Evolutionary conservation across 2,888 invertebrate genomes (phyloP).

Genomic region (Arctia plantaginis): DNA sequence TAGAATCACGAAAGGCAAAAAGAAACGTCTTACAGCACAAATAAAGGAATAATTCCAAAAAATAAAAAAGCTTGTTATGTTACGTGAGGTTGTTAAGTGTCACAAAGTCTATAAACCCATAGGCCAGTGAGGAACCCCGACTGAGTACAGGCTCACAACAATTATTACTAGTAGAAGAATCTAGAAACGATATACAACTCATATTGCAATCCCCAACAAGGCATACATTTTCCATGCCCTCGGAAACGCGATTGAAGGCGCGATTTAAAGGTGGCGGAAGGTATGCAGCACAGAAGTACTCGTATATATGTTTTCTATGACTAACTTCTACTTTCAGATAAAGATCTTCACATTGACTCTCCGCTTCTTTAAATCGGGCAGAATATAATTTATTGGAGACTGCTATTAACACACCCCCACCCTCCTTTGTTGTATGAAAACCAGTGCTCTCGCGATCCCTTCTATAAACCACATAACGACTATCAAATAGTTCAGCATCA

Average conservation of each 20-base stretch:
- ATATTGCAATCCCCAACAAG: not conserved
- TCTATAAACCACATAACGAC: conserved; percentile 5
- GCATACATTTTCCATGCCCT: not conserved
- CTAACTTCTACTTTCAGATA: conserved; percentile 4
- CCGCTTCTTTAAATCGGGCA: not conserved
- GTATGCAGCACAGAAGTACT: conserved; percentile 2
- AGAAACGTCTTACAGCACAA: no score
- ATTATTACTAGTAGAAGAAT: not conserved
- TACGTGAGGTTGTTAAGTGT: not conserved
- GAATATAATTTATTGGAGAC: conserved; percentile 8
- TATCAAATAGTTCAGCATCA: conserved; percentile 10
- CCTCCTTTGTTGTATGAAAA: not conserved
- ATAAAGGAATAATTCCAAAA: no score
- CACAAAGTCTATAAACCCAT: not conserved
- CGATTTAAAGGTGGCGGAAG: conserved; percentile 5
- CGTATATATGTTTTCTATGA: not conserved
- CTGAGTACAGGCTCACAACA: no score
- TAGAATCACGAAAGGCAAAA: no score
- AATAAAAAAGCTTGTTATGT: not conserved
- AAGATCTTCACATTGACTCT: conserved; percentile 9
- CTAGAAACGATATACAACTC: not conserved
- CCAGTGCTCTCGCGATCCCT: conserved; percentile 6
- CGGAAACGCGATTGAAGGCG: not conserved
- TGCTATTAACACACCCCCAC: conserved; percentile 12
- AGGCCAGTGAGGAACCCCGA: not conserved